These are phyloP conservation scores for Unio pictorum DNA, from an alignment of 2,888 invertebrate species.

Conservation along the genomic window DNA sequence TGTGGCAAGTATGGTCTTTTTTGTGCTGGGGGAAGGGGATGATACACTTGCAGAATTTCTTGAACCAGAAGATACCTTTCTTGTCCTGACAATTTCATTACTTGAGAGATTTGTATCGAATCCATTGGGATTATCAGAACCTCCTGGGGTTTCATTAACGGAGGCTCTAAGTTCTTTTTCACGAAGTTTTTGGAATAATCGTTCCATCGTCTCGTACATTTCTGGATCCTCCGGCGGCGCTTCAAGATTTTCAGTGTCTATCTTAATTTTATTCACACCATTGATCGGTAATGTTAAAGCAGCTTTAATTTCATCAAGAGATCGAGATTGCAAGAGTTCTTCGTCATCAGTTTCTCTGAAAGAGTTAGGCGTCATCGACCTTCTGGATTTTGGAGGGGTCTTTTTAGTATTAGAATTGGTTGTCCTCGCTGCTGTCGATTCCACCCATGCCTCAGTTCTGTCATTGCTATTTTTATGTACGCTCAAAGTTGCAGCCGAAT, in stretches of 20 bases:
- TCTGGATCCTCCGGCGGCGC: constrained; percentile 64
- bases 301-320: constrained; percentile 58
- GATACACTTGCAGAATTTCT: constrained; percentile 30
- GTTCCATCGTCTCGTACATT: constrained; percentile 66
- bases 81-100: constrained; percentile 41
- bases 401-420: constrained; percentile 19
- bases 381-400: constrained; percentile 21
- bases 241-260: constrained; percentile 47
- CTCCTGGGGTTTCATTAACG: constrained; percentile 52
- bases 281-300: constrained; percentile 49
- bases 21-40: constrained; percentile 24
- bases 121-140: constrained; percentile 11
- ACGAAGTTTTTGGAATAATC: constrained; percentile 62
- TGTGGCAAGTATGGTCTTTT: constrained; percentile 5
- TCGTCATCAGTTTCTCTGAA: constrained; percentile 34
- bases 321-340: constrained; percentile 47
- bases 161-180: constrained; percentile 58
- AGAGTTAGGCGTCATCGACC: constrained; percentile 55
- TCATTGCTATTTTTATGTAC: constrained; percentile 17
- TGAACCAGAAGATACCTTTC: constrained; percentile 22
- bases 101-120: constrained; percentile 34
- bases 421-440: constrained; percentile 47
- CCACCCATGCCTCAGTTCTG: constrained; percentile 60
- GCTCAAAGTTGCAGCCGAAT: neutral
- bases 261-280: constrained; percentile 29